A percentile compares a stretch with the other conserved stretches of the same genome.
phyloP scores from a whole-genome alignment of 2,888 invertebrate species.

The Balanococcus diminutus region DNA sequence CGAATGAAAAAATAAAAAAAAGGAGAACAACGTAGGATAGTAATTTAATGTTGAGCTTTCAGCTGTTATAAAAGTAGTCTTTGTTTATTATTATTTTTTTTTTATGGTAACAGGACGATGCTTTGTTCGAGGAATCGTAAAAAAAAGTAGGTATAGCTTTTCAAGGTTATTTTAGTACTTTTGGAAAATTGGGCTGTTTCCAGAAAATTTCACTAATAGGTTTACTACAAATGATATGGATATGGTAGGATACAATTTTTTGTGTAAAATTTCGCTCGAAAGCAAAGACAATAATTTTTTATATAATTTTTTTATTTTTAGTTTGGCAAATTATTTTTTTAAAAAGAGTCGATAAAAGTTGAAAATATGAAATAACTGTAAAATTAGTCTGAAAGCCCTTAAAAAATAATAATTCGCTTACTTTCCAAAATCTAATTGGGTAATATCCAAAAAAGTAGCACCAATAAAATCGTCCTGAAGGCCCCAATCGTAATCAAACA shows the following conservation, averaged over 20 bases:
- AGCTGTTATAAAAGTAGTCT: neutral
- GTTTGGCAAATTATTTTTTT: neutral
- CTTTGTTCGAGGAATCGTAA: neutral
- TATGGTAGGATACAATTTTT: too few relatives aligned
- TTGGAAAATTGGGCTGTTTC: neutral
- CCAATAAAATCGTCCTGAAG: slow-evolving; percentile 98
- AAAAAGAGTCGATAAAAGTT: too few relatives aligned
- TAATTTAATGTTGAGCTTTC: neutral
- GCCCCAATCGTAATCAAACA: slow-evolving; percentile 98
- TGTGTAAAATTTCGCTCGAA: too few relatives aligned
- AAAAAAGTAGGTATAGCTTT: neutral
- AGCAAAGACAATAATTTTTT: neutral
- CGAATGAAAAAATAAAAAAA: neutral
- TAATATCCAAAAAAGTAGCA: slow-evolving; percentile 81
- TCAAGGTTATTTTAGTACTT: neutral
- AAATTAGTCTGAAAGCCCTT: too few relatives aligned
- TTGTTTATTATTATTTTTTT: neutral
- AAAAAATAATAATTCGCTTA: slow-evolving; percentile 58
- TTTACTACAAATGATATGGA: too few relatives aligned
- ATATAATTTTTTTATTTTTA: too few relatives aligned
- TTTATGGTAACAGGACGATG: too few relatives aligned
- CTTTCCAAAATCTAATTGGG: slow-evolving; percentile 76
- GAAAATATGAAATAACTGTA: too few relatives aligned
- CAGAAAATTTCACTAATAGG: neutral
- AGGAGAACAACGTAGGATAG: neutral